phyloP scores from a whole-genome alignment of 2,113 vertebrate species.

The Mesoclemmys tuberculata region DNA sequence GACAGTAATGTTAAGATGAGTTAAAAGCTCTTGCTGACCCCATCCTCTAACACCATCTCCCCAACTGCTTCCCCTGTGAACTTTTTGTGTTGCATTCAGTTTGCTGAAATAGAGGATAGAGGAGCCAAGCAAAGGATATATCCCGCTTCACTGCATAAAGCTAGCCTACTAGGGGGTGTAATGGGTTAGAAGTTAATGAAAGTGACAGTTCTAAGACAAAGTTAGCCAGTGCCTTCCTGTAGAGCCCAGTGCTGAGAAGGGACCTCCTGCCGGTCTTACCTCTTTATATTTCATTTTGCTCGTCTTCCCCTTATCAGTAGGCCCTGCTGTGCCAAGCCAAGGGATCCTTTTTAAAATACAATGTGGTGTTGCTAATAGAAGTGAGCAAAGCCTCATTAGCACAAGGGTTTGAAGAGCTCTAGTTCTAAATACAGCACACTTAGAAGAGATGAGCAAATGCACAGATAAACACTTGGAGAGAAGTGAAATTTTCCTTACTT shows the following conservation, averaged over 20 bases:
- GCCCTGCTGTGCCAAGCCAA: constrained; percentile 45
- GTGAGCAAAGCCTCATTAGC: constrained; percentile 75
- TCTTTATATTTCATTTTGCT: constrained; percentile 67
- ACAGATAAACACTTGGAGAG: constrained; percentile 56
- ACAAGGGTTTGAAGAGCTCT: constrained; percentile 45
- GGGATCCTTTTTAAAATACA: constrained; percentile 72
- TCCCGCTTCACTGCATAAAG: constrained; percentile 79
- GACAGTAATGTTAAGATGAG: constrained; percentile 73
- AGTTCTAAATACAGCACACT: constrained; percentile 68
- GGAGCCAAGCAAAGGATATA: constrained; percentile 76
- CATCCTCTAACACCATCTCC: constrained; percentile 69
- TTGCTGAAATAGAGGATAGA: constrained; percentile 68
- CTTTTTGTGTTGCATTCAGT: constrained; percentile 82
- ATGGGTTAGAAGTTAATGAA: constrained; percentile 84
- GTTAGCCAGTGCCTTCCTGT: constrained; percentile 61
- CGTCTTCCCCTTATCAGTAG: constrained; percentile 62
- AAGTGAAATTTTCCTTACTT: constrained; percentile 58
- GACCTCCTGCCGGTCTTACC: constrained; percentile 67
- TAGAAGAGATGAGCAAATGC: constrained; percentile 52
- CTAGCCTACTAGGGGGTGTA: constrained; percentile 73
- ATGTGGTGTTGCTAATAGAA: constrained; percentile 66
- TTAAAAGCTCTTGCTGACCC: constrained; percentile 79
- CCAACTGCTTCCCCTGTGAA: constrained; percentile 78
- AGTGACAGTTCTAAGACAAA: constrained; percentile 80
- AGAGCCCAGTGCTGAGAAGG: constrained; percentile 60